Evolutionary conservation across 2,113 vertebrate genomes (phyloP).

Genomic region (Malurus cyaneus): DNA sequence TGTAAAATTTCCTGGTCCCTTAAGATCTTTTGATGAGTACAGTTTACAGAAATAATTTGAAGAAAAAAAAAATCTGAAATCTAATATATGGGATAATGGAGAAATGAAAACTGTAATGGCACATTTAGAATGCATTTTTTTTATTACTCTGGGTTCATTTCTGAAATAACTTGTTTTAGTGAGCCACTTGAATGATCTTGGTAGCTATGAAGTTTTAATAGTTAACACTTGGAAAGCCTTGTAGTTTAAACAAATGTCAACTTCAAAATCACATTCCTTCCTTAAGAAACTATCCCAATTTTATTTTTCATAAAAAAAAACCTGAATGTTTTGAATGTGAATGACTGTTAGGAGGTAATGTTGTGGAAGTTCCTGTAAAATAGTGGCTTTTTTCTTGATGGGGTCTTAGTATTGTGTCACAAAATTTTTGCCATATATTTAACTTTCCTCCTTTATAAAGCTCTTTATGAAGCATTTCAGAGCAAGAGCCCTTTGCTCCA

Average conservation of each 20-base stretch:
- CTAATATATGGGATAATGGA: constrained; percentile 38
- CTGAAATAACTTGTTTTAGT: constrained; percentile 35
- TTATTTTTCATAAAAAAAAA: neutral
- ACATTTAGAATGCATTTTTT: constrained; percentile 40
- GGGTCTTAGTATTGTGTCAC: neutral
- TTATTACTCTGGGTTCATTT: constrained; percentile 51
- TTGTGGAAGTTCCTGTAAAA: neutral
- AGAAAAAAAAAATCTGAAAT: constrained; percentile 12
- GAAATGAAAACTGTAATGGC: constrained; percentile 26
- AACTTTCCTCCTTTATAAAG: neutral
- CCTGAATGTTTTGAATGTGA: rapidly evolving
- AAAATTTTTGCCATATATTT: neutral
- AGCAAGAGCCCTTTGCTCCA: neutral
- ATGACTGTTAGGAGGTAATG: neutral
- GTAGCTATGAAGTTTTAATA: constrained; percentile 63
- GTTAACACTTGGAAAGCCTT: constrained; percentile 36
- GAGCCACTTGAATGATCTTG: constrained; percentile 38
- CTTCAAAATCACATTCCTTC: constrained; percentile 3
- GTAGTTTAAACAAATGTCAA: constrained; percentile 14
- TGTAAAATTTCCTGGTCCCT: neutral
- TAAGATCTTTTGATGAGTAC: neutral
- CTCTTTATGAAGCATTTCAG: neutral
- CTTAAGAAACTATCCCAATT: neutral
- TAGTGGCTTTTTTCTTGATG: neutral
- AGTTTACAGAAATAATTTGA: constrained; percentile 14